A percentile compares a stretch with the other conserved stretches of the same genome.
Conservation (phyloP, 2,113 vertebrate species). For the Etheostoma cragini region DNA sequence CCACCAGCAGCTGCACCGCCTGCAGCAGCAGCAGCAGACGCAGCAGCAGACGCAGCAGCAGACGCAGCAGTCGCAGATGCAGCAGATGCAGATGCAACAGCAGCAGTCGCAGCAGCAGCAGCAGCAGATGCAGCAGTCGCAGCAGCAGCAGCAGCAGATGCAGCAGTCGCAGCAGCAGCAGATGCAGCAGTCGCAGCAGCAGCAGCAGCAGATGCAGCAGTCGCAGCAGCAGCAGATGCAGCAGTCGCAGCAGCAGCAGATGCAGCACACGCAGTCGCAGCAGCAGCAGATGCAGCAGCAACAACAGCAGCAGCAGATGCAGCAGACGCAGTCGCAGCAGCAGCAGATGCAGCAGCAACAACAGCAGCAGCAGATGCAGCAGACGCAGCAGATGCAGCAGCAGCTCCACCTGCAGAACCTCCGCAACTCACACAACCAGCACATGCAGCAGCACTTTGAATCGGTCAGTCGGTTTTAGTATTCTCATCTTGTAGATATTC, state of each 20-base stretch:
- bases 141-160: no score
- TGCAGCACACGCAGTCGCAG: no score
- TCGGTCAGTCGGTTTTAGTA: constrained; percentile 21
- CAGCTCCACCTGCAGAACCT: constrained; percentile 78
- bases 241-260: constrained; percentile 42
- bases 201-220: neutral
- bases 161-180: no score
- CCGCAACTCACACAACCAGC: constrained; percentile 69
- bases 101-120: no score
- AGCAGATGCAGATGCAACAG: no score
- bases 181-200: no score
- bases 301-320: constrained; percentile 28
- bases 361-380: constrained; percentile 18
- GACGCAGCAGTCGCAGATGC: no score
- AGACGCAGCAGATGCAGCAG: constrained; percentile 57
- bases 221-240: constrained; percentile 60
- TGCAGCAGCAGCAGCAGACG: constrained; percentile 35
- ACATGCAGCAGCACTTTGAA: constrained; percentile 67
- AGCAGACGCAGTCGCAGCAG: no score
- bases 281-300: constrained; percentile 12
- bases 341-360: constrained; percentile 28
- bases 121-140: no score
- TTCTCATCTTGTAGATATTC: no score
- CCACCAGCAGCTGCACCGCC: constrained; percentile 67
- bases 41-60: constrained; percentile 7